Evolutionary conservation across 1,140 invertebrate species (phyloP), one percentile per base, ranked within the genome.

Genomic region (Vollenhovia emeryi): DNA sequence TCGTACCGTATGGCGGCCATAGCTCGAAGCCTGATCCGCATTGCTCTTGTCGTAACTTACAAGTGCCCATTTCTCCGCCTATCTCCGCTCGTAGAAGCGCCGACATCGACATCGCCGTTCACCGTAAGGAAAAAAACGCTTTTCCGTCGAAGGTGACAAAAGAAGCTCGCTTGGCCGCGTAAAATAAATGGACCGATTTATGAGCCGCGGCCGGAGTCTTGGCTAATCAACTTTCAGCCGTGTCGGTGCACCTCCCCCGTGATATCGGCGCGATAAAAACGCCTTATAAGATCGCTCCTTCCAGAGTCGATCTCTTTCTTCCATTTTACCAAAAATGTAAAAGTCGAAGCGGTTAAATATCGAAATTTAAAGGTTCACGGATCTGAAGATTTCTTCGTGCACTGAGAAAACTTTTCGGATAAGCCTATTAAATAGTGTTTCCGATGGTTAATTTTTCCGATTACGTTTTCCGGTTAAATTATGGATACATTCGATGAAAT

Each of bases 101-200:
- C 55, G 66, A 59, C 24, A 55, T 45, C 68, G n/a, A 52, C 36
- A 18, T 27, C 33, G 52, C 18, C 78, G 24, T 76, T 79, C 50
- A 69, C 50, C 64, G 27, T 48, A 50, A 82, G 30, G 76, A 60
- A 85, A 60, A 85, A 87, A 86, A 69, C 52, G 69, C 60, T 87
- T 87, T 80, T 52, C 71, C 43, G 21, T 82, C 76, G 36, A 18
- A 66, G 45, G 60, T 50, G 73, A 76, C 79, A 74, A 66, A 57
- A 85, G 82, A 87, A 43, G 60, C 64, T n/a, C 30, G 24, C 50
- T 33, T 57, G 86, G 18, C 43, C 66, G 68, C 71, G 82, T 91
- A 89, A 93, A 93, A 91, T 92, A 93, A 93, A 93, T 93, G 89
- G 91, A 79, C 87, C 91, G 91, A 91, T 93, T 93, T 91, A 93